phyloP scores from a whole-genome alignment of 2,888 invertebrate species.

The Ditula angustiorana region DNA sequence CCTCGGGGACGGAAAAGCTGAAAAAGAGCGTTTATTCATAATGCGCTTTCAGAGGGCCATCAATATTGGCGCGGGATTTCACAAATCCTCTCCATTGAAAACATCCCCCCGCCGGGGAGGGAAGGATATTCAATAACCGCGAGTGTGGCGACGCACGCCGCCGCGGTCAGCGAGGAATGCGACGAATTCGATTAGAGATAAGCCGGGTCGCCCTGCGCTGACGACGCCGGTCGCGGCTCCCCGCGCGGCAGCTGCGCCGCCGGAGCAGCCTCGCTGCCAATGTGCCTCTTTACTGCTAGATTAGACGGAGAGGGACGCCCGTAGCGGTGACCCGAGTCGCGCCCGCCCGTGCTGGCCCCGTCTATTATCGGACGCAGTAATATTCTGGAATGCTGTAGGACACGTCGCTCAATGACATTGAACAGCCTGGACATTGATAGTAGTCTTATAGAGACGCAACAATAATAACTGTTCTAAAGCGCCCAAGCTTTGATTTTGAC shows the following conservation, averaged over 20 bases:
- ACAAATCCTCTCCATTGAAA: constrained; percentile 59
- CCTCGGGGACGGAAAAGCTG: constrained; percentile 23
- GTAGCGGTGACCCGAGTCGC: too few relatives aligned
- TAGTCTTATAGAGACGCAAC: neutral
- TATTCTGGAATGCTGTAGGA: too few relatives aligned
- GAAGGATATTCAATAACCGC: constrained; percentile 41
- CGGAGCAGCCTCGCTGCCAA: too few relatives aligned
- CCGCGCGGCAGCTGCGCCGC: too few relatives aligned
- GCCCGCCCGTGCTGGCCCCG: too few relatives aligned
- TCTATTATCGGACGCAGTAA: too few relatives aligned
- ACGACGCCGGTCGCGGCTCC: neutral
- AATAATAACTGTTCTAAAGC: too few relatives aligned
- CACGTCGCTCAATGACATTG: too few relatives aligned
- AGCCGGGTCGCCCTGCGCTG: constrained; percentile 10
- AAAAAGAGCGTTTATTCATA: constrained; percentile 49
- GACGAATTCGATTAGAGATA: constrained; percentile 24
- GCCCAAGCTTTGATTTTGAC: too few relatives aligned
- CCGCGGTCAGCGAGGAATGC: constrained; percentile 16
- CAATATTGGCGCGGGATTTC: constrained; percentile 54
- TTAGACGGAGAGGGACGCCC: too few relatives aligned
- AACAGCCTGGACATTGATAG: too few relatives aligned
- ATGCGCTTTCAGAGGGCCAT: constrained; percentile 46
- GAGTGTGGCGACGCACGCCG: neutral
- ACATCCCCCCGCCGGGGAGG: constrained; percentile 42
- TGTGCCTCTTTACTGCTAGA: too few relatives aligned